Conservation (phyloP, 1,140 invertebrate species). For the Philaenus spumarius region DNA sequence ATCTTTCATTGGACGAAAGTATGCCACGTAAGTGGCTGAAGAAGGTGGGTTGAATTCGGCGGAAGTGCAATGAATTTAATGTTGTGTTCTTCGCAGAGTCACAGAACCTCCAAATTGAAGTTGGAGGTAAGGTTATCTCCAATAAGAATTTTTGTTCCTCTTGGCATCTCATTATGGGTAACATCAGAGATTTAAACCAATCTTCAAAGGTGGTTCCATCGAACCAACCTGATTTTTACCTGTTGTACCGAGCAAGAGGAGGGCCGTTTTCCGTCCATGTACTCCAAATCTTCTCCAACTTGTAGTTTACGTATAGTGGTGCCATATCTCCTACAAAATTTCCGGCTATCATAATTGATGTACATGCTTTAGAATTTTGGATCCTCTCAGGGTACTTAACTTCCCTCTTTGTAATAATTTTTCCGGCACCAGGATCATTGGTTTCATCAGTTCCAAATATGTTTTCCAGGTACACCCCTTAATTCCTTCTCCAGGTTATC, state of each 20-base stretch:
- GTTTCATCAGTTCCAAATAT: slow-evolving; percentile 41
- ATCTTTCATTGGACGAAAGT: slow-evolving; percentile 5
- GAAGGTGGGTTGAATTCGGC: slow-evolving; percentile 38
- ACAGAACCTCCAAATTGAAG: slow-evolving; percentile 33
- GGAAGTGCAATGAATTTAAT: slow-evolving; percentile 38
- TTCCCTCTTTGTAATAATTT: slow-evolving; percentile 17
- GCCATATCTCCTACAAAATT: slow-evolving; percentile 21
- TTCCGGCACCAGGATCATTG: slow-evolving; percentile 36
- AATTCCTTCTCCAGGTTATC: slow-evolving; percentile 31
- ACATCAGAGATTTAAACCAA: slow-evolving; percentile 26
- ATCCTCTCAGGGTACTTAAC: slow-evolving; percentile 19
- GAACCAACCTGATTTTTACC: slow-evolving; percentile 34
- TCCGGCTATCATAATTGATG: slow-evolving; percentile 24
- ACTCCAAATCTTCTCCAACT: no score
- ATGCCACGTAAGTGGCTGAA: no score
- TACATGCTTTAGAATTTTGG: slow-evolving; percentile 18
- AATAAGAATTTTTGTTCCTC: slow-evolving; percentile 32
- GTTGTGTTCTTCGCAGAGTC: slow-evolving; percentile 32
- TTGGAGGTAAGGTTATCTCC: slow-evolving; percentile 39
- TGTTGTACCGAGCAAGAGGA: slow-evolving; percentile 27
- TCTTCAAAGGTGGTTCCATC: slow-evolving; percentile 31
- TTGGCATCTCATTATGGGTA: slow-evolving; percentile 30
- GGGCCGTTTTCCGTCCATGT: slow-evolving; percentile 30
- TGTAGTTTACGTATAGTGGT: slow-evolving; percentile 37
- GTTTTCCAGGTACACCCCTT: slow-evolving; percentile 30